These are phyloP conservation scores for Arnoldichthys spilopterus DNA, from an alignment of 2,797 vertebrate species.

Conservation along the genomic window DNA sequence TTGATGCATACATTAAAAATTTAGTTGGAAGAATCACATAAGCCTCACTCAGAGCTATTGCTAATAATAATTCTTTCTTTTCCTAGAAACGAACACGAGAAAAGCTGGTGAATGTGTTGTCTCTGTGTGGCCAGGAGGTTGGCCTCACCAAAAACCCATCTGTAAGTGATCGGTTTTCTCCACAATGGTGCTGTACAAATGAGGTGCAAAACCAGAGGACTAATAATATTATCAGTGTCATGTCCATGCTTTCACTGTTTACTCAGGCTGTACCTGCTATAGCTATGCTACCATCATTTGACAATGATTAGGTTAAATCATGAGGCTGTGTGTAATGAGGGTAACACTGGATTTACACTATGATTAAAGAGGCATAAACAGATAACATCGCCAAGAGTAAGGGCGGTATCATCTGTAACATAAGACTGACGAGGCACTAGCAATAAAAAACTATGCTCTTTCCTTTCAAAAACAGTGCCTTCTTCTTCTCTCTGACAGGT, in stretches of 20 bases:
- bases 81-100: slow-evolving; percentile 94
- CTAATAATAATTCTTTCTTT: slow-evolving; percentile 4
- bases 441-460: neutral
- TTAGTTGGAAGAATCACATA: no score
- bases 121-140: slow-evolving; percentile 96
- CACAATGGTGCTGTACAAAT: neutral
- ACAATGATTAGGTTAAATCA: neutral
- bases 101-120: slow-evolving; percentile 95
- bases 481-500: slow-evolving; percentile 77
- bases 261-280: neutral
- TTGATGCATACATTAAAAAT: no score
- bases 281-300: neutral
- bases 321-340: neutral
- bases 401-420: neutral
- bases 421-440: neutral
- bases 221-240: neutral
- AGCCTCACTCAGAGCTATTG: neutral
- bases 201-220: neutral
- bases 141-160: slow-evolving; percentile 98
- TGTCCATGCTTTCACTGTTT: neutral
- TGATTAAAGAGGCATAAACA: neutral
- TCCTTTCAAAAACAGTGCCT: neutral
- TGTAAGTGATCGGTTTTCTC: slow-evolving; percentile 75
- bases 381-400: neutral
- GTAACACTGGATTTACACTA: neutral